Percentiles rank a stretch among this genome's conserved stretches.
Evolutionary conservation across 92 coral and sea anemone species (phyloP).

Genomic region (Heteractis magnifica): DNA sequence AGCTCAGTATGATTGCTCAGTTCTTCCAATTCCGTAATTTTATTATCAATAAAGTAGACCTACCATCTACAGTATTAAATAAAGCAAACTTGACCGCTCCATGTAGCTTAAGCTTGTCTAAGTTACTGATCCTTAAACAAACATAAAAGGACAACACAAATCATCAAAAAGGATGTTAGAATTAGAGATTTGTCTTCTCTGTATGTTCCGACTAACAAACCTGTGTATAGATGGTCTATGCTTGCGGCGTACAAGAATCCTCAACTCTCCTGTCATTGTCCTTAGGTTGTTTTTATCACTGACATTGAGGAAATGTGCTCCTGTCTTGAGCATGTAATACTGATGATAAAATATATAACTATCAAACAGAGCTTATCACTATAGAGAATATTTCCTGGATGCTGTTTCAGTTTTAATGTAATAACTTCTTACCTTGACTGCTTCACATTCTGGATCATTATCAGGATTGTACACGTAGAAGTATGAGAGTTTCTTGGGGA

Average conservation of each 20-base stretch:
- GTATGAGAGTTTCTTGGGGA: conserved; percentile 44
- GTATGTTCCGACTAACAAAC: conserved; percentile 10
- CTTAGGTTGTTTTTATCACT: conserved; percentile 33
- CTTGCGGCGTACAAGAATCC: conserved; percentile 66
- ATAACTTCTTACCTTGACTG: conserved; percentile 52
- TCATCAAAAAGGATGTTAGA: background rate
- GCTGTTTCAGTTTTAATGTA: background rate
- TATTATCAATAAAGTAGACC: background rate
- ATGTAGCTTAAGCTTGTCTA: conserved; percentile 56
- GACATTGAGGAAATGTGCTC: conserved; percentile 57
- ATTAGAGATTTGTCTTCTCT: background rate
- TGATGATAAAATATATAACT: conserved; percentile 1
- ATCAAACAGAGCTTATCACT: background rate
- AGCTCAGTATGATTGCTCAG: too few relatives aligned
- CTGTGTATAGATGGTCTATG: conserved; percentile 70
- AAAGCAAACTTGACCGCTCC: conserved; percentile 70
- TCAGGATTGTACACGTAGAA: conserved; percentile 74
- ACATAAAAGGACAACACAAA: background rate
- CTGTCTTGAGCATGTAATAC: conserved; percentile 74
- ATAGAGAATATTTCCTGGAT: too few relatives aligned
- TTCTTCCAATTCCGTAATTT: background rate
- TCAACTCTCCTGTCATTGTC: conserved; percentile 41
- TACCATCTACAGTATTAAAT: conserved; percentile 70
- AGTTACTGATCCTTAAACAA: conserved; percentile 53
- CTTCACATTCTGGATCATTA: conserved; percentile 63